Conservation (phyloP, 2,888 invertebrate genomes). For the Mesorhabditis spiculigera region DNA sequence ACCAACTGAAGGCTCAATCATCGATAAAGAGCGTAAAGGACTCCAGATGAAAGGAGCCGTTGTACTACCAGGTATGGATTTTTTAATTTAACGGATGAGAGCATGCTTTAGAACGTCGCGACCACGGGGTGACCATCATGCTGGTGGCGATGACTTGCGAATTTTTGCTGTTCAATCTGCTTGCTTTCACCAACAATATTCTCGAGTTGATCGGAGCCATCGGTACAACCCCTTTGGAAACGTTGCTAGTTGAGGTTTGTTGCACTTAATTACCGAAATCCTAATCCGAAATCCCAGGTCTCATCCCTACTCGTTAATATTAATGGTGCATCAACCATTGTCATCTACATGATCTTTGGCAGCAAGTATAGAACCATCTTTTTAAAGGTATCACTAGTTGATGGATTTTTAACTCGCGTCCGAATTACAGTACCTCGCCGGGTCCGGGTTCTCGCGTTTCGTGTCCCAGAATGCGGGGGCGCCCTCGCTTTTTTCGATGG, state of each 20-base stretch:
- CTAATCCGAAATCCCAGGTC: conserved; percentile 16
- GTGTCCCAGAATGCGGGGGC: neutral
- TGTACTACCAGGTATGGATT: conserved; percentile 1
- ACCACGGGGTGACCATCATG: conserved; percentile 49
- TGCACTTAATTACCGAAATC: neutral
- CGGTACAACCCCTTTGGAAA: conserved; percentile 25
- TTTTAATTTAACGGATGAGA: conserved; percentile 10
- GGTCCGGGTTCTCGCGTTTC: neutral
- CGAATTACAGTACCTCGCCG: neutral
- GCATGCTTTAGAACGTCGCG: conserved; percentile 28
- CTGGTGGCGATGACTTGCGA: conserved; percentile 50
- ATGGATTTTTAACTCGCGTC: neutral
- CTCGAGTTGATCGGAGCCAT: conserved; percentile 35
- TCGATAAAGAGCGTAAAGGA: neutral
- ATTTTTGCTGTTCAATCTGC: conserved; percentile 49
- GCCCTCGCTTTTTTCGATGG: neutral
- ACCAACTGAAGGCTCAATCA: neutral
- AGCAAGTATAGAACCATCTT: conserved; percentile 45
- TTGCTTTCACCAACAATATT: conserved; percentile 51
- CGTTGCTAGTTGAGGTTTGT: conserved; percentile 36
- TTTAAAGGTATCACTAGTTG: conserved; percentile 18
- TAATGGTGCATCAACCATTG: conserved; percentile 46
- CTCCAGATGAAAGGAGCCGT: neutral
- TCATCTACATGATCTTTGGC: conserved; percentile 47
- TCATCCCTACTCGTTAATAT: conserved; percentile 45